These are phyloP conservation scores for Cavia aperea DNA, from an alignment of 2,113 vertebrate genomes.

Conservation along the genomic window DNA sequence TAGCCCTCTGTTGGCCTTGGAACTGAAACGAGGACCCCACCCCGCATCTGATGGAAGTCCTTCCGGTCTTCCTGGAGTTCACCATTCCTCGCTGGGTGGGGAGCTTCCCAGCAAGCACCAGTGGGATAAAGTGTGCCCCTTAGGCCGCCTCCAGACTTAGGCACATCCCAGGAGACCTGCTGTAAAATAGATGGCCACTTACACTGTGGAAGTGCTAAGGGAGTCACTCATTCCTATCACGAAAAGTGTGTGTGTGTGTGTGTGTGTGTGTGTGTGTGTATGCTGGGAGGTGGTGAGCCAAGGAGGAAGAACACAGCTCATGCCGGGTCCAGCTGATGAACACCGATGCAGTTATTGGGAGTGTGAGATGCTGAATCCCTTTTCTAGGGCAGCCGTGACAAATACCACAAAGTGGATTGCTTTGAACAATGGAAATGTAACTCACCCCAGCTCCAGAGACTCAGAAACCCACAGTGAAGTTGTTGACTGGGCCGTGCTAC, in stretches of 20 bases:
- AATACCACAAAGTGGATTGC: too few relatives aligned
- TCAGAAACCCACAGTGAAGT: neutral
- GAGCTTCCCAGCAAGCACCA: neutral
- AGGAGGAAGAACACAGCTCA: neutral
- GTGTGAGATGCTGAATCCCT: neutral
- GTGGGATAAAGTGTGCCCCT: neutral
- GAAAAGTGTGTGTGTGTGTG: neutral
- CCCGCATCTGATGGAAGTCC: neutral
- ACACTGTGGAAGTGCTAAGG: accelerated
- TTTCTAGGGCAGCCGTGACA: neutral
- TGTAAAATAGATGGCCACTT: neutral
- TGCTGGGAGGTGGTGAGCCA: neutral
- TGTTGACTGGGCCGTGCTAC: neutral
- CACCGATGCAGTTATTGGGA: accelerated
- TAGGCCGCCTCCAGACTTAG: neutral
- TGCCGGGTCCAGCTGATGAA: neutral
- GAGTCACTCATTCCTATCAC: neutral
- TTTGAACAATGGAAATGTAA: too few relatives aligned
- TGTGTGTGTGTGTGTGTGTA: neutral
- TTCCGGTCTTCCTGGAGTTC: neutral
- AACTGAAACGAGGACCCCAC: too few relatives aligned
- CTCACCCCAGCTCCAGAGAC: neutral
- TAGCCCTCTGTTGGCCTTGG: neutral
- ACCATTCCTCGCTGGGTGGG: accelerated
- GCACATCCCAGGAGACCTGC: neutral